These are phyloP conservation scores for Drosophila yakuba DNA, from an alignment of 1,140 invertebrate species.

Conservation along the genomic window DNA sequence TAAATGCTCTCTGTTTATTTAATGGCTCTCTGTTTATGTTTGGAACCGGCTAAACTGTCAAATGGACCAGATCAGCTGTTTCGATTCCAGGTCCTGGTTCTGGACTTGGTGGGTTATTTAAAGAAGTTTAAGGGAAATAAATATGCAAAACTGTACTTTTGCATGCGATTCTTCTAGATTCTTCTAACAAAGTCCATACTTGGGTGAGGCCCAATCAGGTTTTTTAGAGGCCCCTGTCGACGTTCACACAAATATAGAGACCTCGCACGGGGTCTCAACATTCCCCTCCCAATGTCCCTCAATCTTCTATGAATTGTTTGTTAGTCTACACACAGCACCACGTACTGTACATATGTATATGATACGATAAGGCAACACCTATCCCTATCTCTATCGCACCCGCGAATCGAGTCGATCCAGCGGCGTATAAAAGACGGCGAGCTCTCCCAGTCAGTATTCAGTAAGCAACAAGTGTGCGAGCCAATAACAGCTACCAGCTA, in stretches of 20 bases:
- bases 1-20: constrained; percentile 40
- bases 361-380: constrained; percentile 33
- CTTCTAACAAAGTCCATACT: constrained; percentile 17
- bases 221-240: constrained; percentile 1
- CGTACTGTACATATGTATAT: background rate
- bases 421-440: constrained; percentile 56
- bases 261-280: background rate
- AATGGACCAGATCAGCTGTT: constrained; percentile 15
- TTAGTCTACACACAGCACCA: background rate
- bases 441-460: constrained; percentile 40
- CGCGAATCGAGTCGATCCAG: background rate
- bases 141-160: constrained; percentile 13
- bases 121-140: background rate
- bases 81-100: background rate
- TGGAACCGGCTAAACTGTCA: constrained; percentile 11
- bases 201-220: constrained; percentile 9
- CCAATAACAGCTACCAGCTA: constrained; percentile 20
- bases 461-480: constrained; percentile 43
- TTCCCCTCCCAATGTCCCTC: background rate
- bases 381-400: constrained; percentile 23
- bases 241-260: background rate
- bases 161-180: background rate
- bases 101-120: background rate
- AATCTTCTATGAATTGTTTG: constrained; percentile 11
- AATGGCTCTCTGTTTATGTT: constrained; percentile 61